phyloP scores from a whole-genome alignment of 2,797 vertebrate species.

The Anabacerthia variegaticeps region DNA sequence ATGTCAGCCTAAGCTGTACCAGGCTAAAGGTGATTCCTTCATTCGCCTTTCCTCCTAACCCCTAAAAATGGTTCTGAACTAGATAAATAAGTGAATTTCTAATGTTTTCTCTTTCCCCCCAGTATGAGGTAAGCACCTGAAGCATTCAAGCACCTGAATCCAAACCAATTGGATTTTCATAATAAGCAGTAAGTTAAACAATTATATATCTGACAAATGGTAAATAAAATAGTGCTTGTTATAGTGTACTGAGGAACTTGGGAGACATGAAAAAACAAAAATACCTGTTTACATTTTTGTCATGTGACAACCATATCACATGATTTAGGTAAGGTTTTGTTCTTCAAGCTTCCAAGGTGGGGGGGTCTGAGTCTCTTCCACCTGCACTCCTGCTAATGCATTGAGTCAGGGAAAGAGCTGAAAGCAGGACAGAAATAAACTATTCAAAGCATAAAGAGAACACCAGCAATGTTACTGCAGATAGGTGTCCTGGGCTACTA shows the following conservation, averaged over 20 bases:
- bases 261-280: neutral
- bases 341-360: neutral
- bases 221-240: neutral
- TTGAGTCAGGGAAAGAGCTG: neutral
- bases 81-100: neutral
- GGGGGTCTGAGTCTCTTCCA: neutral
- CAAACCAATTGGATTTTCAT: neutral
- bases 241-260: neutral
- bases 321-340: neutral
- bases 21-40: neutral
- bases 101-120: neutral
- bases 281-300: neutral
- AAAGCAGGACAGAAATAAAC: neutral
- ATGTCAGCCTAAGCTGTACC: neutral
- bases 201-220: neutral
- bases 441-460: neutral
- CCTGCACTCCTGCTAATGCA: neutral
- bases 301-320: neutral
- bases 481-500: neutral
- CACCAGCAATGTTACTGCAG: neutral
- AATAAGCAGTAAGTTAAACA: neutral
- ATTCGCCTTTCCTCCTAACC: neutral
- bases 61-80: neutral
- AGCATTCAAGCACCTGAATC: neutral
- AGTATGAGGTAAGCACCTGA: neutral